Percentiles rank a stretch among this genome's conserved stretches.
These are phyloP conservation scores for Scaptomyza cyrtandrae DNA, from an alignment of 2,888 invertebrate genomes.

Conservation along the genomic window DNA sequence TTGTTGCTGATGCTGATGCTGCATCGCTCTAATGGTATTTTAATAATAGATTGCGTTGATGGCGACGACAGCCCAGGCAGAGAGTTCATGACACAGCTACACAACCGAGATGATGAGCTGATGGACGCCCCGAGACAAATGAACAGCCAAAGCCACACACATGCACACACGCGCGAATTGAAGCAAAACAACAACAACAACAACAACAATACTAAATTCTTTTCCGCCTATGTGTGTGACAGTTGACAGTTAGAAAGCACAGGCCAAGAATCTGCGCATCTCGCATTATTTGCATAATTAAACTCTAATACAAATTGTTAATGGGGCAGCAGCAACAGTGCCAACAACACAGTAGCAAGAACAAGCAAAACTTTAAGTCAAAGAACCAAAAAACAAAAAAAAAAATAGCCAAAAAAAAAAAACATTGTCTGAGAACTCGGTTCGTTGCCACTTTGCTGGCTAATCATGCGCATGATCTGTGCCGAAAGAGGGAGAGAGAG, in stretches of 20 bases:
- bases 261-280: conserved; percentile 46
- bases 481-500: background rate
- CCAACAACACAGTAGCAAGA: conserved; percentile 18
- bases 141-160: conserved; percentile 34
- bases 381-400: background rate
- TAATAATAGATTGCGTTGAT: conserved; percentile 74
- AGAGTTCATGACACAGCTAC: conserved; percentile 37
- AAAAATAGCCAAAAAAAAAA: background rate
- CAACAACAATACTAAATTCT: conserved; percentile 22
- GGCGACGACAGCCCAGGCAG: conserved; percentile 51
- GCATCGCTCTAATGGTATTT: conserved; percentile 75
- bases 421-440: conserved; percentile 33
- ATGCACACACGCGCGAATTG: conserved; percentile 10
- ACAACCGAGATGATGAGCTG: conserved; percentile 42
- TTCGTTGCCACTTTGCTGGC: conserved; percentile 42
- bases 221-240: conserved; percentile 42
- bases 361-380: background rate
- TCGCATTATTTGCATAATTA: conserved; percentile 73
- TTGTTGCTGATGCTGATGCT: conserved; percentile 22
- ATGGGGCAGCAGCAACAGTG: conserved; percentile 11
- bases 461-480: conserved; percentile 73
- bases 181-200: background rate
- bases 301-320: conserved; percentile 71
- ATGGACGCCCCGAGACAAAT: conserved; percentile 65
- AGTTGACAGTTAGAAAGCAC: conserved; percentile 73